phyloP scores from a whole-genome alignment of 2,113 vertebrate genomes.

The Leptodactylus fuscus region DNA sequence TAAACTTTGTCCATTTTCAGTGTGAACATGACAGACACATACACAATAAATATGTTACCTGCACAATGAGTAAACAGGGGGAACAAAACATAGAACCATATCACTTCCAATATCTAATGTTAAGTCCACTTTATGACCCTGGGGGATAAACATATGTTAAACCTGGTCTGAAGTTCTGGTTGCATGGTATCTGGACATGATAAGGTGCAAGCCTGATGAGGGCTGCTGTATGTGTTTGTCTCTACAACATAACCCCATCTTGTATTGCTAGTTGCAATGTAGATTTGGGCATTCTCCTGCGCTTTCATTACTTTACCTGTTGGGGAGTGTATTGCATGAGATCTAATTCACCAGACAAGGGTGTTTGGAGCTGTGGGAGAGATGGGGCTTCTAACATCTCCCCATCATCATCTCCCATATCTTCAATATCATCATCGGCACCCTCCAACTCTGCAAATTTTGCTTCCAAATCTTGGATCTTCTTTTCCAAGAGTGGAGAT shows the following conservation, averaged over 20 bases:
- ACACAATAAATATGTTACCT: conserved; percentile 28
- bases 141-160: conserved; percentile 34
- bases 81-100: conserved; percentile 49
- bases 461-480: conserved; percentile 95
- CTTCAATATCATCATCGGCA: conserved; percentile 93
- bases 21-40: conserved; percentile 22
- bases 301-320: conserved; percentile 78
- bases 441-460: conserved; percentile 97
- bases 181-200: neutral
- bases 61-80: conserved; percentile 41
- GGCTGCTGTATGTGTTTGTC: no score
- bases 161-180: neutral
- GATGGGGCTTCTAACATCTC: conserved; percentile 86
- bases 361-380: conserved; percentile 87
- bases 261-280: no score
- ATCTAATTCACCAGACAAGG: conserved; percentile 88
- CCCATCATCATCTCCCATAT: conserved; percentile 93
- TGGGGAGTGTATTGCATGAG: conserved; percentile 92
- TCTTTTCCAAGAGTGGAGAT: conserved; percentile 93
- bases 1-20: conserved; percentile 22
- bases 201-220: neutral
- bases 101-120: conserved; percentile 37
- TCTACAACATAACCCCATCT: neutral
- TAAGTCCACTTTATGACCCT: conserved; percentile 39
- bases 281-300: neutral